Base-by-base conservation (phyloP, 2,888 invertebrate species). In the Coelogynopora nodosa region DNA sequence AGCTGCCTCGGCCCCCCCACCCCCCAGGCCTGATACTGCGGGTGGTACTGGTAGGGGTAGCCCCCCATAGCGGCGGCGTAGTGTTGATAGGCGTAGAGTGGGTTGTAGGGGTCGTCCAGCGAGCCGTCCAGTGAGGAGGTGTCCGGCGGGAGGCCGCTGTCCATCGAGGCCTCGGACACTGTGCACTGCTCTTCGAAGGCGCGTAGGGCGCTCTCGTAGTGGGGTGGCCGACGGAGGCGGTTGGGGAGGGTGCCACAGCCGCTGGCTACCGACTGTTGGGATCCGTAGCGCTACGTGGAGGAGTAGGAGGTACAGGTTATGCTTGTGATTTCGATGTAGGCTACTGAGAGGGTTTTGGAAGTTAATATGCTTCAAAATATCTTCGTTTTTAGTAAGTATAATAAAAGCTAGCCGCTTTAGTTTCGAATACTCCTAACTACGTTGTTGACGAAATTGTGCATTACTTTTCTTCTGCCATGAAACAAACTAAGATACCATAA, bases 151-250 rank as follows among this genome's bases (percentile, higher is more conserved):
- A 82, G 82, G 2, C 82, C 82, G 30, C 82, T 82, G 29, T 82
- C 82, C 82, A 82, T 31, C 13, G 82, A 82, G 5, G 82, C 31
- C 30, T 82, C 82, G 27, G 82, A 82, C 5, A 82, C 82, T 2
- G 82, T 82, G 31, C 82, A 82, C 82, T 82, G 82, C 82, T 82
- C 82, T 29, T 82, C 82, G 27, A 82, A 82, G 82, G 82, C 82
- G 10, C 82, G 10, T 26, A 74, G 23, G 10, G 74, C 74, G 27
- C 10, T 13, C 74, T 74, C 74, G 74, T 74, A 74, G 10, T 74
- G 74, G 23, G 74, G 10, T 13, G 74, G 10, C 27, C 10, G 2
- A 23, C 10, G 10, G 74, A 23, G 10, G 27, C 74, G 74, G 74
- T 74, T 74, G 18, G 74, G 74, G 10, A 74, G 74, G 74, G 74